Evolutionary conservation across 2,797 vertebrate species (phyloP).

Genomic region (Vultur gryphus): DNA sequence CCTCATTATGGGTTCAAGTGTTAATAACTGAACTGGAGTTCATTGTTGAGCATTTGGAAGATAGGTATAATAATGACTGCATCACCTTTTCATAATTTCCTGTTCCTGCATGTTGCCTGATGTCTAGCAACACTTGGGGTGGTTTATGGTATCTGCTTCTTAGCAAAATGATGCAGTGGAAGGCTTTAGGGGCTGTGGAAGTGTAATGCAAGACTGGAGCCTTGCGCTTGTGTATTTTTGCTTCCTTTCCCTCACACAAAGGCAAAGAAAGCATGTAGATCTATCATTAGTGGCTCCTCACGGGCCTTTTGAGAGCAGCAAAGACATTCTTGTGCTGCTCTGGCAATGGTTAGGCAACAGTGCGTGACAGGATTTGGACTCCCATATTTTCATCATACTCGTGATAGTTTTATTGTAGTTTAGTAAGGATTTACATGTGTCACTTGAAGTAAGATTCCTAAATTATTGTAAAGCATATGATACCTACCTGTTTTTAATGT

Average conservation of each 20-base stretch:
- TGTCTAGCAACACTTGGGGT: neutral
- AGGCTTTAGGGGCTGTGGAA: neutral
- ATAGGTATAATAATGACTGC: neutral
- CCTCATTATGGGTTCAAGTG: neutral
- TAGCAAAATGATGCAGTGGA: neutral
- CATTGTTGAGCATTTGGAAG: neutral
- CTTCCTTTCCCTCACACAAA: neutral
- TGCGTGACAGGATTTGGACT: neutral
- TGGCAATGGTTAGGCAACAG: neutral
- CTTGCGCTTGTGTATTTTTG: neutral
- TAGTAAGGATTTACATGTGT: neutral
- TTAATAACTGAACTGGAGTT: neutral
- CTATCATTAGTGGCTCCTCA: neutral
- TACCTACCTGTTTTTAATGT: neutral
- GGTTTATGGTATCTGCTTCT: neutral
- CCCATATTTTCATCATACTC: neutral
- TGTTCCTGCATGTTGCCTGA: neutral
- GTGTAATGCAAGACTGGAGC: neutral
- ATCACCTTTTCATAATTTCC: neutral
- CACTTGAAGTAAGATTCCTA: neutral
- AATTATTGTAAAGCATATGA: neutral
- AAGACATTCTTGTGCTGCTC: neutral
- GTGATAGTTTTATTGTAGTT: neutral
- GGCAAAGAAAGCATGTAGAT: neutral
- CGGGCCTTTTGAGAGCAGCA: neutral